phyloP scores from a whole-genome alignment of 2,113 vertebrate species.

The Orycteropus afer region DNA sequence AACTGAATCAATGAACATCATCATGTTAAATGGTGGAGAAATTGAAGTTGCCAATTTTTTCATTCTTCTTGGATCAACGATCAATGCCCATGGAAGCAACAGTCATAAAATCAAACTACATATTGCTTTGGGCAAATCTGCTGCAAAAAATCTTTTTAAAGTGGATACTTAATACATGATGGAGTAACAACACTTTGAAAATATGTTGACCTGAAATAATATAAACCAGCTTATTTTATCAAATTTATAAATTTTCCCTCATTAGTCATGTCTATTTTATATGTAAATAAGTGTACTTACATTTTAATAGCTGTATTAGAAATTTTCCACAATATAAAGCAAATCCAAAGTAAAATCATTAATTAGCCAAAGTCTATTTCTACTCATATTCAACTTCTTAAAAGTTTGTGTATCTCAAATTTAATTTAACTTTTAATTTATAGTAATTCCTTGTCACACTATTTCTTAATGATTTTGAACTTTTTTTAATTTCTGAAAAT shows the following conservation, averaged over 20 bases:
- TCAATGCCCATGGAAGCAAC: not conserved
- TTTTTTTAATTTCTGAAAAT: not conserved
- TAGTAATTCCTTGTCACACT: not conserved
- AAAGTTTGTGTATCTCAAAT: slow-evolving; percentile 20
- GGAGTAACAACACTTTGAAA: not conserved
- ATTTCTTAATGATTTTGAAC: not conserved
- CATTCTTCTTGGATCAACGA: not conserved
- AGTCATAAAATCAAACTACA: not conserved
- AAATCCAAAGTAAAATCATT: not conserved
- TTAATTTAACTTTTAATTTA: not conserved
- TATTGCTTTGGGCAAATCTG: not conserved
- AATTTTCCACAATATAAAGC: not conserved
- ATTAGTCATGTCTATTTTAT: not conserved
- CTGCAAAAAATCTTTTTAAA: not conserved
- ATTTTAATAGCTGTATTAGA: not conserved
- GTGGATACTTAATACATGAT: not conserved
- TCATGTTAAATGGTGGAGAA: not conserved
- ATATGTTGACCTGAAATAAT: not conserved
- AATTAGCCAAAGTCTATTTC: not conserved
- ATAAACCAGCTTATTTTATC: not conserved
- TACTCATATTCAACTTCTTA: not conserved
- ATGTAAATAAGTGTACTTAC: not conserved
- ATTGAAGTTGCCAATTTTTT: not conserved
- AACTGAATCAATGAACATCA: not conserved
- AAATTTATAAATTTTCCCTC: not conserved